These are phyloP conservation scores for Pelecanus crispus DNA, from an alignment of 2,113 vertebrate species.

Conservation along the genomic window DNA sequence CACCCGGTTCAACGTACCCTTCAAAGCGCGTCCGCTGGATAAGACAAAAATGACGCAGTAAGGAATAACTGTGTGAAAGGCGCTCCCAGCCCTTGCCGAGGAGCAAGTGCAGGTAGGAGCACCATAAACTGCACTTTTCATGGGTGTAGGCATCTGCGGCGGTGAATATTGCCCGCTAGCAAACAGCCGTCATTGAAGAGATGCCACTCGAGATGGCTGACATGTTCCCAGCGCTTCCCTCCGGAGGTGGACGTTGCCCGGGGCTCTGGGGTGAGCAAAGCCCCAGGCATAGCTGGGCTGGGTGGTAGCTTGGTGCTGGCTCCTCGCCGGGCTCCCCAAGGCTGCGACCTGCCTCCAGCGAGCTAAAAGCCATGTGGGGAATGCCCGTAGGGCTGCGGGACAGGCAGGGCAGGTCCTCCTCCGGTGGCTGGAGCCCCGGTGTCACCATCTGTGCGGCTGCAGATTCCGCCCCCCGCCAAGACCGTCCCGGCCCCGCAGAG, in stretches of 20 bases:
- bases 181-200: background rate
- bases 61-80: background rate
- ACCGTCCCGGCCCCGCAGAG: background rate
- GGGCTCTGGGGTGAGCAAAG: background rate
- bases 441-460: background rate
- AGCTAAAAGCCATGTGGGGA: background rate
- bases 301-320: background rate
- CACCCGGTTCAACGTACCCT: background rate
- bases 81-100: rapidly evolving
- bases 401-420: background rate
- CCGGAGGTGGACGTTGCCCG: rapidly evolving
- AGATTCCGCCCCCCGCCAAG: background rate
- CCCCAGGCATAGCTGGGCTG: background rate
- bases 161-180: background rate
- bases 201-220: background rate
- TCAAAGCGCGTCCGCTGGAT: rapidly evolving
- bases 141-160: background rate
- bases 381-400: rapidly evolving
- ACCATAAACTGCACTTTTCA: background rate
- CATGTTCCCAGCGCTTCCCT: background rate
- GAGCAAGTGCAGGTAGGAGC: background rate
- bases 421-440: rapidly evolving
- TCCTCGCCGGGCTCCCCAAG: background rate
- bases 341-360: background rate
- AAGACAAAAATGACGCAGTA: background rate